Conservation (phyloP, 2,797 vertebrate species). For the Lagocephalus sceleratus region DNA sequence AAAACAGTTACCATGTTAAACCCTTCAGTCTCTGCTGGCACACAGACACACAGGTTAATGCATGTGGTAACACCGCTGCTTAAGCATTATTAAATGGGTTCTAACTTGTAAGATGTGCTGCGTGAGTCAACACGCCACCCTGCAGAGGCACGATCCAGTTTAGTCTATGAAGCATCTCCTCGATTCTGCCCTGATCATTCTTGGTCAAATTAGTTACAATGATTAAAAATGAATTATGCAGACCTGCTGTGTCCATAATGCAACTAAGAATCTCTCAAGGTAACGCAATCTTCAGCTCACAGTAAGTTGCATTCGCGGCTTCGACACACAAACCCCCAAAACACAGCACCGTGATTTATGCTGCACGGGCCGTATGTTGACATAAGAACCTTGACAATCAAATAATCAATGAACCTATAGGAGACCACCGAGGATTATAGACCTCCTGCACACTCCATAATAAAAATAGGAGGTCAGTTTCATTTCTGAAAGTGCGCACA, state of each 20-base stretch:
- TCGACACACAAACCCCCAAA: conserved; percentile 9
- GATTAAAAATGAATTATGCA: neutral
- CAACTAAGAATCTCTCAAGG: neutral
- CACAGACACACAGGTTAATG: neutral
- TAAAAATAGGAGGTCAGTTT: conserved; percentile 52
- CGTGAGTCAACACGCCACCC: conserved; percentile 6
- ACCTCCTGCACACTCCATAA: conserved; percentile 44
- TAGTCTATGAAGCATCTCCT: neutral
- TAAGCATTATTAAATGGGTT: conserved; percentile 10
- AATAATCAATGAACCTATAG: conserved; percentile 55
- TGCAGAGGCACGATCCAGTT: conserved; percentile 7
- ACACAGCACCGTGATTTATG: conserved; percentile 28
- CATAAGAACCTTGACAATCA: conserved; percentile 22
- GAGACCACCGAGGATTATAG: conserved; percentile 30
- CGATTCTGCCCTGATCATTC: neutral
- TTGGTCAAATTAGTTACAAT: neutral
- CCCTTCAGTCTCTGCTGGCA: neutral
- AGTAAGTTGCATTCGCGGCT: neutral
- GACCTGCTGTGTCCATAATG: neutral
- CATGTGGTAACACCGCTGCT: neutral
- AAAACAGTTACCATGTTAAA: neutral
- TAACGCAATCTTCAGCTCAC: neutral
- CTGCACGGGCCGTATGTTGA: conserved; percentile 13
- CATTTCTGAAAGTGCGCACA: conserved; percentile 48
- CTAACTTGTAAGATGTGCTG: conserved; percentile 5